Evolutionary conservation across 1,140 invertebrate genomes (phyloP).

Genomic region (Listronotus bonariensis): DNA sequence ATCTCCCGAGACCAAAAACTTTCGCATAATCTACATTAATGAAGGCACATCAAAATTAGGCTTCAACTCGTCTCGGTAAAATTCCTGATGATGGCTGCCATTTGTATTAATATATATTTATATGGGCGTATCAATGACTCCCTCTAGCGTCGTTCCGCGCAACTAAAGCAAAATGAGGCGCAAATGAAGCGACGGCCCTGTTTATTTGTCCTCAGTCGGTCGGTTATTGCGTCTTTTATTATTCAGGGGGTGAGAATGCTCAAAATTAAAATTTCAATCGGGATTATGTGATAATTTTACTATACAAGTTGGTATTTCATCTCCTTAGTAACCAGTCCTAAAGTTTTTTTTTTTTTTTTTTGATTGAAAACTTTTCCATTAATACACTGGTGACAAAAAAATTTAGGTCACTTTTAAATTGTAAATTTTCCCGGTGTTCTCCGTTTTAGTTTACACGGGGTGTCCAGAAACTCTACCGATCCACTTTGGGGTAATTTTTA

Average conservation of each 20-base stretch:
- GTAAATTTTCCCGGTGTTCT: no score
- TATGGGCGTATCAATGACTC: conserved; percentile 42
- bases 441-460: no score
- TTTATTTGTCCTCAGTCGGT: conserved; percentile 35
- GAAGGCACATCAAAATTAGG: conserved; percentile 38
- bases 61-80: conserved; percentile 29
- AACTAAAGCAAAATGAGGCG: conserved; percentile 38
- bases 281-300: not conserved
- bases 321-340: no score
- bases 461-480: no score
- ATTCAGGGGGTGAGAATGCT: conserved; percentile 26
- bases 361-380: no score
- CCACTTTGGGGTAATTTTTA: no score
- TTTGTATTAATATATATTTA: conserved; percentile 44
- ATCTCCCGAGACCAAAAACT: conserved; percentile 33
- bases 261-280: conserved; percentile 31
- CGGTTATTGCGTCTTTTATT: conserved; percentile 36
- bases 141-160: conserved; percentile 33
- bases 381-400: no score
- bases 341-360: no score
- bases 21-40: conserved; percentile 39
- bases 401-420: no score
- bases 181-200: conserved; percentile 35
- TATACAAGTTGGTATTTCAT: no score
- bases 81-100: conserved; percentile 36